Evolutionary conservation across 2,797 vertebrate genomes (phyloP).

Genomic region (Urophycis tenuis): DNA sequence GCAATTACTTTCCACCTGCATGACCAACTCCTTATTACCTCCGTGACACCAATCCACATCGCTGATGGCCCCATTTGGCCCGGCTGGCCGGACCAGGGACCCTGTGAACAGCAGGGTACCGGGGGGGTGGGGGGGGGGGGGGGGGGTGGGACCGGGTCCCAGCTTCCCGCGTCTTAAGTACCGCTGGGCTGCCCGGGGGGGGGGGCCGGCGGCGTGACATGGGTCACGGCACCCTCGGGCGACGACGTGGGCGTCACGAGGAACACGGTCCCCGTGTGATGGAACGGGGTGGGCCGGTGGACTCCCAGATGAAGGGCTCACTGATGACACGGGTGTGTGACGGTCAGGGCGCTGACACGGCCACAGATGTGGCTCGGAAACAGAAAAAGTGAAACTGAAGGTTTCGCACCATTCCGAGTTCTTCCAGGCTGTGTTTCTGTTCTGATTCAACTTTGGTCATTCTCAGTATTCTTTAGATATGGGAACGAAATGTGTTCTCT

Average conservation of each 20-base stretch:
- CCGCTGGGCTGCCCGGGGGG: slow-evolving; percentile 36
- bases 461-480: too few species aligned
- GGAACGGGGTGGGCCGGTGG: not conserved
- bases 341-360: too few species aligned
- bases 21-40: not conserved
- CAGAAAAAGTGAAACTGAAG: too few species aligned
- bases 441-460: too few species aligned
- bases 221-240: not conserved
- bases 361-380: too few species aligned
- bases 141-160: too few species aligned
- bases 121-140: too few species aligned
- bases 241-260: not conserved
- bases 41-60: not conserved
- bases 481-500: too few species aligned
- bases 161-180: slow-evolving; percentile 23
- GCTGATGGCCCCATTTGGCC: slow-evolving; percentile 24
- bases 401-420: too few species aligned
- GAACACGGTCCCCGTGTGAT: not conserved
- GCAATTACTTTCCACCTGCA: not conserved
- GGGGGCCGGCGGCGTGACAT: not conserved
- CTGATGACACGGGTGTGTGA: too few species aligned
- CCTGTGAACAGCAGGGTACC: slow-evolving; percentile 7
- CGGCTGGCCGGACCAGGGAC: slow-evolving; percentile 37
- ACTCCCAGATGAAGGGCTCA: not conserved
- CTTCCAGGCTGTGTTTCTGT: too few species aligned